Evolutionary conservation across 2,113 vertebrate genomes (phyloP).

Genomic region (Amblyornis subalaris): DNA sequence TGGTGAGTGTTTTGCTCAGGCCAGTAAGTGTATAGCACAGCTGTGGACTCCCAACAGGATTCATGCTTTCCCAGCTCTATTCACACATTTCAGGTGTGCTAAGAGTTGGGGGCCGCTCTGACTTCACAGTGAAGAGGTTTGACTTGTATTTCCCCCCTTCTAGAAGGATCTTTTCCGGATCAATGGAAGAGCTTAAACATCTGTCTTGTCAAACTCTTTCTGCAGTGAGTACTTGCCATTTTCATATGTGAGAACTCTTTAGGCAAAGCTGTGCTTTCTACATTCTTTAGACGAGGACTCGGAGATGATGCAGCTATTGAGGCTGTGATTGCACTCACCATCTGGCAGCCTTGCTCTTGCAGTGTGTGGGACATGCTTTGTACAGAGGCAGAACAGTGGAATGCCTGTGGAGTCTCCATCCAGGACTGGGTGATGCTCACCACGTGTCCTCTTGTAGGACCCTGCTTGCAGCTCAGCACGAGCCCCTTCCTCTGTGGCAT

Average conservation of each 20-base stretch:
- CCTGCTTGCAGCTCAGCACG: background rate
- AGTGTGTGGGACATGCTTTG: background rate
- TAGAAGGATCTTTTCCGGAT: conserved; percentile 34
- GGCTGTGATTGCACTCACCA: background rate
- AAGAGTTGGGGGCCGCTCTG: background rate
- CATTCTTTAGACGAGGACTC: background rate
- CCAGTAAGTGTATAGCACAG: background rate
- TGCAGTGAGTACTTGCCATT: background rate
- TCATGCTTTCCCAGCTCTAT: background rate
- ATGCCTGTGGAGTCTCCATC: background rate
- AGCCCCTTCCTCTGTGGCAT: background rate
- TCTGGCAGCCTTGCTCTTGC: background rate
- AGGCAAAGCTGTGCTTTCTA: background rate
- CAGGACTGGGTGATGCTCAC: background rate
- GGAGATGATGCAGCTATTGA: background rate
- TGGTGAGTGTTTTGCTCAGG: background rate
- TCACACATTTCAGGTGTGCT: background rate
- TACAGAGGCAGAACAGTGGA: background rate
- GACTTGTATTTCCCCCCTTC: background rate
- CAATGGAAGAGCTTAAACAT: background rate
- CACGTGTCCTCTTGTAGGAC: fast-evolving
- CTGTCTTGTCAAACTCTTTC: conserved; percentile 21
- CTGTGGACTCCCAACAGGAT: background rate
- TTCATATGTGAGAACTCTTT: background rate
- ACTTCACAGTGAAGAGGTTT: background rate